Evolutionary conservation across 2,888 invertebrate species (phyloP).

Genomic region (Choristoneura rosaceana): DNA sequence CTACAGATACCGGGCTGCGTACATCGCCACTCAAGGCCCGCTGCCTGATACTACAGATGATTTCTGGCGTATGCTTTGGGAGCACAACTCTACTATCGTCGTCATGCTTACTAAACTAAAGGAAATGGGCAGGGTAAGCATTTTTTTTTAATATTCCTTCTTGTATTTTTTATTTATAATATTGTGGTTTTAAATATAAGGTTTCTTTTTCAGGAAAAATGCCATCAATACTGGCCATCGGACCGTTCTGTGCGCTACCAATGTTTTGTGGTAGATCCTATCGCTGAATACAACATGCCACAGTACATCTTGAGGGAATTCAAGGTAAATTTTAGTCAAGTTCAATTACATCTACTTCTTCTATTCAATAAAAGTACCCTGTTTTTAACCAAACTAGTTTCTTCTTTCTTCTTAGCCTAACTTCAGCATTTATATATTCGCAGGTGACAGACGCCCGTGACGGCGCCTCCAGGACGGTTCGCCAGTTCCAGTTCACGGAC

Average conservation of each 20-base stretch:
- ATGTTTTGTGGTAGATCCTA: conserved; percentile 99
- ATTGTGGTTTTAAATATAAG: conserved; percentile 19
- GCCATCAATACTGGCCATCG: conserved; percentile 99
- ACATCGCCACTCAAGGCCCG: conserved; percentile 99
- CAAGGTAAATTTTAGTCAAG: conserved; percentile 85
- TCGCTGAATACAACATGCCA: conserved; percentile 99
- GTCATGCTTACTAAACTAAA: conserved; percentile 99
- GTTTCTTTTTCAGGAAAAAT: conserved; percentile 92
- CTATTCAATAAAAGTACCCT: no score
- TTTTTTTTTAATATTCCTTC: neutral
- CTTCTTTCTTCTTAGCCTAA: neutral
- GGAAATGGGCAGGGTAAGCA: conserved; percentile 97
- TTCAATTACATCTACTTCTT: neutral
- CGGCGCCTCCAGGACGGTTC: conserved; percentile 96
- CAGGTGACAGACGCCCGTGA: conserved; percentile 98
- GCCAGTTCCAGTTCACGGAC: conserved; percentile 98
- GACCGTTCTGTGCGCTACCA: conserved; percentile 98
- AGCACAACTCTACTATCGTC: conserved; percentile 99
- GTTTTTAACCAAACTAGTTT: no score
- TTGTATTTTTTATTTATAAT: neutral
- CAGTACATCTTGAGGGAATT: conserved; percentile 99
- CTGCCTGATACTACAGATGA: conserved; percentile 98
- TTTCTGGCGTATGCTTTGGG: conserved; percentile 99
- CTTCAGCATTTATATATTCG: neutral
- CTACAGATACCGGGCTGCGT: conserved; percentile 96